Evolutionary conservation across 1,140 invertebrate genomes (phyloP).

Genomic region (Pseudomyrmex cubaensis): DNA sequence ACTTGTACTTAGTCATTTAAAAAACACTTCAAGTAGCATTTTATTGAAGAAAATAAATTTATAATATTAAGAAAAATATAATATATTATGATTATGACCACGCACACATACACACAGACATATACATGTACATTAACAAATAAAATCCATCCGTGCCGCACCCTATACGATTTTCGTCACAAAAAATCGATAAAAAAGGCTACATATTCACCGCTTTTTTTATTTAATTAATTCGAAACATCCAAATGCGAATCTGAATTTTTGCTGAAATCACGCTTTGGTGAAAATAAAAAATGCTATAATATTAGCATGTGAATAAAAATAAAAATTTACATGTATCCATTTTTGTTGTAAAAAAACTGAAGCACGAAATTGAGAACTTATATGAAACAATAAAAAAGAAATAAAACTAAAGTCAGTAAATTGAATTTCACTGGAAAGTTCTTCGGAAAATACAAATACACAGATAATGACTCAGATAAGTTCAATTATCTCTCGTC

Average conservation of each 20-base stretch:
- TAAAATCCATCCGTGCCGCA: constrained; percentile 19
- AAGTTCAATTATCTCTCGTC: background rate
- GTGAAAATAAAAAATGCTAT: background rate
- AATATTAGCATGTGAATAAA: background rate
- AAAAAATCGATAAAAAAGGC: background rate
- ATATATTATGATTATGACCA: background rate
- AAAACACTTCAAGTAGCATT: too few relatives aligned
- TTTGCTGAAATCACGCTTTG: background rate
- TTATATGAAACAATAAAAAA: too few relatives aligned
- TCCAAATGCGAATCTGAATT: background rate
- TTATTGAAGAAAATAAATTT: too few relatives aligned
- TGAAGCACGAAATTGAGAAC: background rate
- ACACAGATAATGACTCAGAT: background rate
- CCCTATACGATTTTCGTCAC: constrained; percentile 15
- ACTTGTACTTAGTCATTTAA: too few relatives aligned
- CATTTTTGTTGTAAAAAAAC: background rate
- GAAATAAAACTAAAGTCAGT: too few relatives aligned
- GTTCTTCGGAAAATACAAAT: background rate
- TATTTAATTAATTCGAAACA: background rate
- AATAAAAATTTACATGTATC: background rate
- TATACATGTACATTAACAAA: background rate
- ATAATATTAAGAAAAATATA: constrained; percentile 7
- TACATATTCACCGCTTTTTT: background rate
- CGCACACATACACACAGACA: background rate
- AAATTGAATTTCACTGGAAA: too few relatives aligned